Conservation (phyloP, 2,113 vertebrate genomes). For the Anhinga rufa region DNA sequence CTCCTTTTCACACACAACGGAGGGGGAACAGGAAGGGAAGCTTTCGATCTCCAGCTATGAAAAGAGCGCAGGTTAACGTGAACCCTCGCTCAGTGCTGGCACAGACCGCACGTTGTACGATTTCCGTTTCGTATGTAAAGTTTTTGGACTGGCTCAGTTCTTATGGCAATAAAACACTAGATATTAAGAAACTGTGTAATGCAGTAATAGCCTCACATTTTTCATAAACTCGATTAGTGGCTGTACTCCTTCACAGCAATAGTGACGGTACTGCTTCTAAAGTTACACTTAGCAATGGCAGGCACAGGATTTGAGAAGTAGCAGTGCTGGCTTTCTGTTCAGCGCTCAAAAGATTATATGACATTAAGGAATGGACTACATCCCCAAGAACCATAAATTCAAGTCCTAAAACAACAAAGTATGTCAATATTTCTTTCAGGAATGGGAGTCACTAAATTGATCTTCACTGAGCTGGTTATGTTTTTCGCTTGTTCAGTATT, state of each 20-base stretch:
- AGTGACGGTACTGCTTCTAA: neutral
- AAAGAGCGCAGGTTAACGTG: accelerated
- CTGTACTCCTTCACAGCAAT: neutral
- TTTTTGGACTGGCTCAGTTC: neutral
- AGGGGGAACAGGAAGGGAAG: neutral
- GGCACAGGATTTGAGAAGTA: neutral
- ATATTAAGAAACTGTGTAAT: accelerated
- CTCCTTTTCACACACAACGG: neutral
- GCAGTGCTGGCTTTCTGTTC: neutral
- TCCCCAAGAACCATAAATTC: neutral
- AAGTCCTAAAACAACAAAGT: conserved; percentile 14
- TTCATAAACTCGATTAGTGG: neutral
- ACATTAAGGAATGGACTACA: neutral
- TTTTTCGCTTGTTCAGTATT: neutral
- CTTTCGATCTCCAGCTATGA: neutral
- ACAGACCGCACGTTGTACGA: accelerated
- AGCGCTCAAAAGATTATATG: neutral
- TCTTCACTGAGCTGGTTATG: neutral
- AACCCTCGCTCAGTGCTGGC: neutral
- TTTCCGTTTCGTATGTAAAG: accelerated
- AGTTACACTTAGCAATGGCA: neutral
- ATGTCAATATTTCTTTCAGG: neutral
- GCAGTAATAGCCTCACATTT: neutral
- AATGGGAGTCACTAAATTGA: neutral
- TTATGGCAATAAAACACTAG: neutral